Evolutionary conservation across 2,888 invertebrate genomes (phyloP).

Genomic region (Brachycybe producta): DNA sequence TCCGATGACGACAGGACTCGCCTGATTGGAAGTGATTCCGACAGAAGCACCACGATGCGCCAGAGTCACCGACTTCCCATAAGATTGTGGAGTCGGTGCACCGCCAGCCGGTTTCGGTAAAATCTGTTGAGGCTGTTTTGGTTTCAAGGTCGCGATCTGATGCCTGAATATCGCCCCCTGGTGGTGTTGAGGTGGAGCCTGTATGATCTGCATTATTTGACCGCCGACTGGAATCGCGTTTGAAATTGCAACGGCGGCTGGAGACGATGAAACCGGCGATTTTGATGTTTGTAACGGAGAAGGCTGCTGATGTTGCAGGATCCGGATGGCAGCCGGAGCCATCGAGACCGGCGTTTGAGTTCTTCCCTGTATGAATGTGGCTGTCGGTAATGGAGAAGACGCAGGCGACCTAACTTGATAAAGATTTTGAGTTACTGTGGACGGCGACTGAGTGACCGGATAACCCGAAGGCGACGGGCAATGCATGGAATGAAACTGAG

Average conservation of each 20-base stretch:
- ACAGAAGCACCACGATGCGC: constrained; percentile 13
- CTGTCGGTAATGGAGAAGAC: constrained; percentile 9
- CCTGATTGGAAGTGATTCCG: constrained; percentile 12
- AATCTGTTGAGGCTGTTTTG: constrained; percentile 33
- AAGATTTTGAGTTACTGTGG: constrained; percentile 1
- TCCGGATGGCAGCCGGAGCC: constrained; percentile 17
- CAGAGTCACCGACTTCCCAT: constrained; percentile 15
- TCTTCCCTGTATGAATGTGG: constrained; percentile 1
- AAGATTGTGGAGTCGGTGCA: constrained; percentile 10
- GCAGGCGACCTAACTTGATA: constrained; percentile 19
- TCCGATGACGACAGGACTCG: constrained; percentile 18
- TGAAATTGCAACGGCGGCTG: no score
- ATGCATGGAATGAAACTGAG: constrained; percentile 14
- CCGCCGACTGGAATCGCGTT: constrained; percentile 19
- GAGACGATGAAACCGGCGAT: constrained; percentile 33
- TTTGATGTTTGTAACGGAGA: constrained; percentile 37
- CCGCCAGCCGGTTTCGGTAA: constrained; percentile 27
- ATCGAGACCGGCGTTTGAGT: constrained; percentile 11
- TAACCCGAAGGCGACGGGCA: constrained; percentile 15
- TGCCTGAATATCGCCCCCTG: constrained; percentile 27
- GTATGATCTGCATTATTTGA: constrained; percentile 23
- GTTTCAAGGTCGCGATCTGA: constrained; percentile 39
- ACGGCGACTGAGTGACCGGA: constrained; percentile 13
- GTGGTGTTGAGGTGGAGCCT: constrained; percentile 19
- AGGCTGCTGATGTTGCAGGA: constrained; percentile 27